Conservation (phyloP, 2,113 vertebrate genomes). For the Dinomys branickii region DNA sequence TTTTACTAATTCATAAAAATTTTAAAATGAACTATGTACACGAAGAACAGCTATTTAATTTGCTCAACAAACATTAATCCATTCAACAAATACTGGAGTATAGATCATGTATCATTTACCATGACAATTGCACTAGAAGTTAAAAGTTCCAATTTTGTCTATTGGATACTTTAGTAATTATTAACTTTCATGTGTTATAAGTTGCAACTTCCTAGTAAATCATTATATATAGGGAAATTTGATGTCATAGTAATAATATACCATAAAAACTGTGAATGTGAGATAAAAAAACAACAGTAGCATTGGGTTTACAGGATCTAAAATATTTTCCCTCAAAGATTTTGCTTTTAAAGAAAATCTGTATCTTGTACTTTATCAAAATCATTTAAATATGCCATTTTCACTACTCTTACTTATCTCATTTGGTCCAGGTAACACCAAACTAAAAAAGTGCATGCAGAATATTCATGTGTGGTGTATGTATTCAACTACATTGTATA, state of each 20-base stretch:
- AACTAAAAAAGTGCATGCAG: background rate
- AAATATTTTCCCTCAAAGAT: background rate
- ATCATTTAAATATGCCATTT: background rate
- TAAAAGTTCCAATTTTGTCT: background rate
- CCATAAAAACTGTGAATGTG: background rate
- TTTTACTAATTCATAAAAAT: background rate
- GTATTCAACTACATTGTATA: background rate
- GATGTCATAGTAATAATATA: background rate
- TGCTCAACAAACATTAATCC: slow-evolving; percentile 6
- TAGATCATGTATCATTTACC: background rate
- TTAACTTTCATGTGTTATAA: background rate
- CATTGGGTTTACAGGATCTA: background rate
- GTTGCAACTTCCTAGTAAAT: background rate
- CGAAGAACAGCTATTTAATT: background rate
- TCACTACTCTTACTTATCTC: background rate
- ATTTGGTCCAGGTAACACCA: background rate
- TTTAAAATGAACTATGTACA: background rate
- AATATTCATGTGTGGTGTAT: background rate
- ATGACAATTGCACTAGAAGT: background rate
- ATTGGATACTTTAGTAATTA: background rate
- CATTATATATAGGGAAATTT: background rate
- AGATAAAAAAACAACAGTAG: background rate
- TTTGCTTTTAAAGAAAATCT: background rate
- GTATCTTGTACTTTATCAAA: slow-evolving; percentile 19
- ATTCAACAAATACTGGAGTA: background rate